Conservation (phyloP, 2,888 invertebrate species). For the Gibbula magus region DNA sequence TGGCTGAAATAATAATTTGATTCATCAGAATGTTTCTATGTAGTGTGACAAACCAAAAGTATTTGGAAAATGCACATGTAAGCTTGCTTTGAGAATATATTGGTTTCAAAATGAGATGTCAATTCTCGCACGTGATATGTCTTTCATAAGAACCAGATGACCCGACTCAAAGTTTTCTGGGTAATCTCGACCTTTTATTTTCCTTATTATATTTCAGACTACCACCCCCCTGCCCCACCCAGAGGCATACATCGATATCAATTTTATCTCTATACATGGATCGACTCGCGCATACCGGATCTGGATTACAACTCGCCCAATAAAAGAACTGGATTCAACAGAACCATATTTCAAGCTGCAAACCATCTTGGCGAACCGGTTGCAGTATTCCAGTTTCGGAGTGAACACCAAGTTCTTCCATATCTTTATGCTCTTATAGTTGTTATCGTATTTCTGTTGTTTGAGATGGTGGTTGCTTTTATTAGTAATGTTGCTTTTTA, state of each 20-base stretch:
- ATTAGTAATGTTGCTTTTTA: background rate
- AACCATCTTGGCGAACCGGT: background rate
- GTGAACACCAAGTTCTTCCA: background rate
- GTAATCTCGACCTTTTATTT: too few relatives aligned
- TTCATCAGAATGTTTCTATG: too few relatives aligned
- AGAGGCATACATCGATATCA: slow-evolving; percentile 6
- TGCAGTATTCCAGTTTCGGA: slow-evolving; percentile 17
- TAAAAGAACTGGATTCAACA: background rate
- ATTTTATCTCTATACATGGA: background rate
- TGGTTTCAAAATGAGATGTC: too few relatives aligned
- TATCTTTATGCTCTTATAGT: background rate
- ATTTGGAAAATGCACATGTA: too few relatives aligned
- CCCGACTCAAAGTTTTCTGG: too few relatives aligned
- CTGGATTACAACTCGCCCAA: slow-evolving; percentile 1
- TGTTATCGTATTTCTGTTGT: background rate
- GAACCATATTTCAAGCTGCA: background rate
- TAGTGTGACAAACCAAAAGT: too few relatives aligned
- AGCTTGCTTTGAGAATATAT: too few relatives aligned
- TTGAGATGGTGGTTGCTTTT: background rate
- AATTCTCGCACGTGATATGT: too few relatives aligned
- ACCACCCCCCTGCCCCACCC: background rate
- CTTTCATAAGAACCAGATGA: too few relatives aligned
- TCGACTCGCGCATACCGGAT: background rate
- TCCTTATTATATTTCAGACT: too few relatives aligned
- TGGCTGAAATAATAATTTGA: too few relatives aligned